Conservation (phyloP, 2,888 invertebrate species). For the Agonopterix subpropinquella region DNA sequence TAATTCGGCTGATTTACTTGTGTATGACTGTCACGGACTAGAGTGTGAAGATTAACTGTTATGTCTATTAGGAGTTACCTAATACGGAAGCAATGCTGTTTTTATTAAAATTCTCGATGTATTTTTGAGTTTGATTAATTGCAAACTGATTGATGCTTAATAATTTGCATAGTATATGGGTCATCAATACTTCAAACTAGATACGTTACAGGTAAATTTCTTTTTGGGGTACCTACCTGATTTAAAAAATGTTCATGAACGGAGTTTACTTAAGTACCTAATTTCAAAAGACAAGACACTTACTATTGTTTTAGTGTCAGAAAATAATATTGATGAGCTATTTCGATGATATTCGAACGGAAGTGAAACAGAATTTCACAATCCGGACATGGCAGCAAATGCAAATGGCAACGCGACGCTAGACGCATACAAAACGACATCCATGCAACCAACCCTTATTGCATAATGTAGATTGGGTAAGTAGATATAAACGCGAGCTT, state of each 20-base stretch:
- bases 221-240: no score
- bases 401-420: slow-evolving; percentile 34
- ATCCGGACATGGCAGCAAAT: slow-evolving; percentile 56
- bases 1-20: slow-evolving; percentile 21
- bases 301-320: background rate
- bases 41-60: slow-evolving; percentile 17
- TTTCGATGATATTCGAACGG: slow-evolving; percentile 31
- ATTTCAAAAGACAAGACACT: no score
- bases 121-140: background rate
- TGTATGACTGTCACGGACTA: slow-evolving; percentile 28
- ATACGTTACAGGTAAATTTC: no score
- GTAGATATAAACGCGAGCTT: slow-evolving; percentile 38
- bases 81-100: slow-evolving; percentile 22
- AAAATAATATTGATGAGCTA: background rate
- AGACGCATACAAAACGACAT: slow-evolving; percentile 32
- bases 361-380: slow-evolving; percentile 70
- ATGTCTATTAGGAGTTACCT: slow-evolving; percentile 39
- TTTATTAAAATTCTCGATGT: background rate
- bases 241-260: no score
- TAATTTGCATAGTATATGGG: no score
- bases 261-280: no score
- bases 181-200: no score
- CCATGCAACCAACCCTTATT: slow-evolving; percentile 50
- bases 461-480: slow-evolving; percentile 52
- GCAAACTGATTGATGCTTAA: no score